Conservation (phyloP, 1,140 invertebrate species). For the Apolygus lucorum region DNA sequence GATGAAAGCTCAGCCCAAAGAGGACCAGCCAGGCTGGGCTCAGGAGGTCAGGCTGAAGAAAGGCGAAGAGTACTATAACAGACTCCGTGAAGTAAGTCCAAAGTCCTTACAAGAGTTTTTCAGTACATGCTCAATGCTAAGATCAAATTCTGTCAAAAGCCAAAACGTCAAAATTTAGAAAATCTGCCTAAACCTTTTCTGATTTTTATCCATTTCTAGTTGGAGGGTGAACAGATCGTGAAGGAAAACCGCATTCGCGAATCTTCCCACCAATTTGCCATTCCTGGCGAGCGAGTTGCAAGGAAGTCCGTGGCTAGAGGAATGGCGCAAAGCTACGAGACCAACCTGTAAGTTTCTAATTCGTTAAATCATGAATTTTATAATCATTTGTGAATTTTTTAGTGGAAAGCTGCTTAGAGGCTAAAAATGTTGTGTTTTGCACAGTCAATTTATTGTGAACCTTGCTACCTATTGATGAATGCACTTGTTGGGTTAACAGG, state of each 20-base stretch:
- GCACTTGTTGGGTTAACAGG: slow-evolving; percentile 40
- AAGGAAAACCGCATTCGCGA: slow-evolving; percentile 71
- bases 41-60: slow-evolving; percentile 71
- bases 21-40: slow-evolving; percentile 75
- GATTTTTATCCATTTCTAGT: too few relatives aligned
- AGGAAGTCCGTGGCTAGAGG: slow-evolving; percentile 67
- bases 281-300: slow-evolving; percentile 71
- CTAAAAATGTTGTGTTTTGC: too few relatives aligned
- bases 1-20: slow-evolving; percentile 46
- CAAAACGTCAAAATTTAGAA: too few relatives aligned
- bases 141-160: too few relatives aligned
- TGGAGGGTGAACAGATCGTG: slow-evolving; percentile 74
- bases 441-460: background rate
- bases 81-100: slow-evolving; percentile 59
- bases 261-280: slow-evolving; percentile 68
- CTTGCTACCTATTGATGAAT: background rate
- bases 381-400: background rate
- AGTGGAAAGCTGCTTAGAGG: too few relatives aligned
- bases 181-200: too few relatives aligned
- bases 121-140: too few relatives aligned
- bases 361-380: too few relatives aligned
- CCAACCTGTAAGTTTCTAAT: slow-evolving; percentile 77
- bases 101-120: too few relatives aligned
- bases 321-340: slow-evolving; percentile 77
- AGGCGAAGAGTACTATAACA: slow-evolving; percentile 70